Evolutionary conservation across 2,888 invertebrate species (phyloP).

Genomic region (Xylophagus ater): DNA sequence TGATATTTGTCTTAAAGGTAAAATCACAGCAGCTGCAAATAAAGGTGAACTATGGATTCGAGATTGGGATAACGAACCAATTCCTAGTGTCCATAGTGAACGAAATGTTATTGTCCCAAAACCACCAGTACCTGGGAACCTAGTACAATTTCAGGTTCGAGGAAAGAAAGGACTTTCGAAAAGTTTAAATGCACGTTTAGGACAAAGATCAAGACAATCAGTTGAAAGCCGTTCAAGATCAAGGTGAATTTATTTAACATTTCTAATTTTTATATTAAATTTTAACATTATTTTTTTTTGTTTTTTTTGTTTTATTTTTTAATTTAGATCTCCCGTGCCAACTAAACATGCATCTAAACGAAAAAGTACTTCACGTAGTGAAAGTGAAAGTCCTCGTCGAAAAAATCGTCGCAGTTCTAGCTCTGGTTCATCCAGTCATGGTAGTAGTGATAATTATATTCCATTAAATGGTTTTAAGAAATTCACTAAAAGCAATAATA

Average conservation of each 20-base stretch:
- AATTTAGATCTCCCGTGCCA: constrained; percentile 13
- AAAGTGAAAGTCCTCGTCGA: constrained; percentile 42
- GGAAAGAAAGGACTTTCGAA: constrained; percentile 44
- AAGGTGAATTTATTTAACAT: constrained; percentile 23
- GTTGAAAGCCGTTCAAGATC: constrained; percentile 35
- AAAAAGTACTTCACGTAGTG: constrained; percentile 27
- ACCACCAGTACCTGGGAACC: constrained; percentile 44
- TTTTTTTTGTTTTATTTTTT: constrained; percentile 2
- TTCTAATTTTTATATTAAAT: neutral
- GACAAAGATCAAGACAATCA: constrained; percentile 39
- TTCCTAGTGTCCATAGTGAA: constrained; percentile 79
- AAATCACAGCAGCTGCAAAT: constrained; percentile 82
- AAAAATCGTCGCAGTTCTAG: constrained; percentile 39
- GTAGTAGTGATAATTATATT: constrained; percentile 26
- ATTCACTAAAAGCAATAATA: constrained; percentile 19
- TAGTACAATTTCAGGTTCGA: constrained; percentile 51
- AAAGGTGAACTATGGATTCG: constrained; percentile 78
- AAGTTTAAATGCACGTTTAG: constrained; percentile 47
- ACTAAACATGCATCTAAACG: constrained; percentile 21
- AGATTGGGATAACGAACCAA: constrained; percentile 90
- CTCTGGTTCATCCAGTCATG: constrained; percentile 38
- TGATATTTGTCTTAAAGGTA: constrained; percentile 86
- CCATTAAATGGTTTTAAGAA: no score
- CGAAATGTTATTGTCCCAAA: constrained; percentile 52
- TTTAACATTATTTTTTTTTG: neutral